These are phyloP conservation scores for Zeugodacus cucurbitae DNA, from an alignment of 1,140 invertebrate genomes.

Conservation along the genomic window DNA sequence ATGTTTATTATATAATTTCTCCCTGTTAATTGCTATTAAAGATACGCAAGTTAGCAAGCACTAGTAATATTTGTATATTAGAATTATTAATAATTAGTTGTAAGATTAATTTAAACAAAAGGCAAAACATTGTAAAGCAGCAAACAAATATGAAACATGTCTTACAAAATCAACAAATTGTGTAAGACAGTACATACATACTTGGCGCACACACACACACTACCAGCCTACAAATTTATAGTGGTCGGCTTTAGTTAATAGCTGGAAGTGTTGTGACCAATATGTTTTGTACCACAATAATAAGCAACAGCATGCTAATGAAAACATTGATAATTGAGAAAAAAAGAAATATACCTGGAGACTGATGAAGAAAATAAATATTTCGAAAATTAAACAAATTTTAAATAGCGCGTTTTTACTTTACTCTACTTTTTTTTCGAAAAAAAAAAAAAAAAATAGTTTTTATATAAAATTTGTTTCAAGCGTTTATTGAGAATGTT, in stretches of 20 bases:
- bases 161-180: neutral
- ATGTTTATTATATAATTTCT: neutral
- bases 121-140: conserved; percentile 2
- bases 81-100: conserved; percentile 3
- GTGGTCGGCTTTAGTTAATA: neutral
- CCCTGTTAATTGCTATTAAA: neutral
- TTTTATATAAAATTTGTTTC: no score
- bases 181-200: no score
- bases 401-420: neutral
- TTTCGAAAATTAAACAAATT: neutral
- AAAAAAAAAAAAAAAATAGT: no score
- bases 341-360: neutral
- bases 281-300: neutral
- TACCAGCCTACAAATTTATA: neutral
- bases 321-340: neutral
- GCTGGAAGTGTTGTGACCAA: neutral
- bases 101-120: conserved; percentile 27
- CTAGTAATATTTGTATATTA: conserved; percentile 17
- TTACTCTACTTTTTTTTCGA: no score
- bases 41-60: neutral
- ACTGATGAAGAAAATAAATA: conserved; percentile 18
- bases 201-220: neutral
- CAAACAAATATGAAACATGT: neutral
- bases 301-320: neutral
- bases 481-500: no score